phyloP scores from a whole-genome alignment of 2,113 vertebrate species.

The Varanus salvator region DNA sequence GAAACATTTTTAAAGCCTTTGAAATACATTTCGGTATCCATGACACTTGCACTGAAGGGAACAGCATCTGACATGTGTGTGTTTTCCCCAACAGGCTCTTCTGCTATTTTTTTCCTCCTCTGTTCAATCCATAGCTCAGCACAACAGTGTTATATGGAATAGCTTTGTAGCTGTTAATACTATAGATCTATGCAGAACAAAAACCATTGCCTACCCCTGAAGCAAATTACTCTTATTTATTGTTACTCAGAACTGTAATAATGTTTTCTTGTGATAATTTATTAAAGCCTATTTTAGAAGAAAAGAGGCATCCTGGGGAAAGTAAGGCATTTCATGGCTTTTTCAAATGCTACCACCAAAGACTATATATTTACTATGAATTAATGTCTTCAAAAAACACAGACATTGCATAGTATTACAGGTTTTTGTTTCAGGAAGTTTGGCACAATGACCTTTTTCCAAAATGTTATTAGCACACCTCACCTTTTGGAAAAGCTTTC shows the following conservation, averaged over 20 bases:
- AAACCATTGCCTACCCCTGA: constrained; percentile 19
- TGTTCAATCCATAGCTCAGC: constrained; percentile 51
- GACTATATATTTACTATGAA: background rate
- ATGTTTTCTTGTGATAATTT: constrained; percentile 53
- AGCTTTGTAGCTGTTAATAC: constrained; percentile 44
- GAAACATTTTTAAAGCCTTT: background rate
- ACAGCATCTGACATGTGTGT: constrained; percentile 25
- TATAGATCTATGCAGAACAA: constrained; percentile 48
- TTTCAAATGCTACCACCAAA: background rate
- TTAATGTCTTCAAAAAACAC: constrained; percentile 12
- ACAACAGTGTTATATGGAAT: constrained; percentile 58
- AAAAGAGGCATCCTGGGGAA: constrained; percentile 27
- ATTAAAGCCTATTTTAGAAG: constrained; percentile 45
- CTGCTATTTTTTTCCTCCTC: constrained; percentile 8
- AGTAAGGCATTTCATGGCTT: constrained; percentile 15
- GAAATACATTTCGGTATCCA: constrained; percentile 9
- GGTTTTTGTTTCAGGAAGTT: constrained; percentile 19
- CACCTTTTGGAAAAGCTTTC: background rate
- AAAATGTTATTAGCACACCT: background rate
- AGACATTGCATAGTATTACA: background rate
- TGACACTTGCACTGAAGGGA: constrained; percentile 50
- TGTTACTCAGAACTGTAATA: constrained; percentile 51
- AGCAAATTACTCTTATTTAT: constrained; percentile 51
- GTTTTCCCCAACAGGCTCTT: background rate
- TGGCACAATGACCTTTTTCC: background rate